Conservation (phyloP, 2,888 invertebrate genomes). For the Mythimna loreyi region DNA sequence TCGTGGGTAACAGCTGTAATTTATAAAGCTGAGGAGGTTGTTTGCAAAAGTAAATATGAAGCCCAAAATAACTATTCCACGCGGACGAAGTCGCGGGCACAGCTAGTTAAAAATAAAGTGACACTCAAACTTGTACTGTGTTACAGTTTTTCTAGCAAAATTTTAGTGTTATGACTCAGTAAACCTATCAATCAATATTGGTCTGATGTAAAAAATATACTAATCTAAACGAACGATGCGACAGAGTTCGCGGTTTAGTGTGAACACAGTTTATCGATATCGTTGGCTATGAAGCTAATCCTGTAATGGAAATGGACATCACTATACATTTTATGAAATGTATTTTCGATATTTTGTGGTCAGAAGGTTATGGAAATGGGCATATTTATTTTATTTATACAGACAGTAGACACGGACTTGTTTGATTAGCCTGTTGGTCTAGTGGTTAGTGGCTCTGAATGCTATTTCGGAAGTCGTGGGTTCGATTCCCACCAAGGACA, state of each 20-base stretch:
- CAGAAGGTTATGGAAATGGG: not conserved
- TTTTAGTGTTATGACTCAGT: not conserved
- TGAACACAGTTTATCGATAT: constrained; percentile 41
- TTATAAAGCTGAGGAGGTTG: too few species aligned
- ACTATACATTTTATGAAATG: constrained; percentile 10
- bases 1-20: too few species aligned
- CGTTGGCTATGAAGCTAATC: constrained; percentile 20
- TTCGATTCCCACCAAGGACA: too few species aligned
- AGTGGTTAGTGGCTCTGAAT: too few species aligned
- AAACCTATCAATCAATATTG: constrained; percentile 16
- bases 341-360: constrained; percentile 25
- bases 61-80: too few species aligned
- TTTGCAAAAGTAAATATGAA: too few species aligned
- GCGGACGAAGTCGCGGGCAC: too few species aligned
- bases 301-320: constrained; percentile 24
- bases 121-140: not conserved
- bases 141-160: not conserved
- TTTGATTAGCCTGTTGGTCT: too few species aligned
- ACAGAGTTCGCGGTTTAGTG: constrained; percentile 17
- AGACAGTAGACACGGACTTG: too few species aligned
- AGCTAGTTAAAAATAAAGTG: too few species aligned
- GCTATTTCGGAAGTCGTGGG: too few species aligned
- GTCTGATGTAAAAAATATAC: constrained; percentile 2
- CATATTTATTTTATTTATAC: too few species aligned
- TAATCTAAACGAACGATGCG: constrained; percentile 12